Percentiles rank a stretch among this genome's conserved stretches.
These are phyloP conservation scores for Drosophila takahashii DNA, from an alignment of 1,140 invertebrate species.

Conservation along the genomic window DNA sequence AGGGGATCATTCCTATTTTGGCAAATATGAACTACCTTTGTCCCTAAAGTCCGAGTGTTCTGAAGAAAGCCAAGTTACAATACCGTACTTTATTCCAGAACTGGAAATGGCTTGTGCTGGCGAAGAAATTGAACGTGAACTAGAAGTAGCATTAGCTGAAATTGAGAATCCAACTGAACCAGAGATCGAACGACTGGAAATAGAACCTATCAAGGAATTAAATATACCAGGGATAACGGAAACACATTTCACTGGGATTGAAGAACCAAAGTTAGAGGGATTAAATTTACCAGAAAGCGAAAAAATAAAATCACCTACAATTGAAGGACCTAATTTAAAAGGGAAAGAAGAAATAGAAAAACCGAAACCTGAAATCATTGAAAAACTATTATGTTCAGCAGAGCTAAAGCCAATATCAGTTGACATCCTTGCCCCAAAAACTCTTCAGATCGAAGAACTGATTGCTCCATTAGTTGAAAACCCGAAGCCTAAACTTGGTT, in stretches of 20 bases:
- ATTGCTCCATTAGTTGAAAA: neutral
- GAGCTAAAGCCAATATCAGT: neutral
- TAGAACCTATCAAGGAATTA: neutral
- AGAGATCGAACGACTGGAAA: neutral
- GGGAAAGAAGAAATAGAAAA: neutral
- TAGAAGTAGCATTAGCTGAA: neutral
- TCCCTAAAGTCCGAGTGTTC: neutral
- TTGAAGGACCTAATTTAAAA: neutral
- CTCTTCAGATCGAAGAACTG: neutral
- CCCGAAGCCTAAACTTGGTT: neutral
- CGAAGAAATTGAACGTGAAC: neutral
- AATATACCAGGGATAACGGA: neutral
- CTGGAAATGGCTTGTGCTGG: conserved; percentile 10
- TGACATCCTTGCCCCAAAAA: neutral
- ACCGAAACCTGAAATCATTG: neutral
- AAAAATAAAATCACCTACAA: neutral
- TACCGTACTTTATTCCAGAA: conserved; percentile 28
- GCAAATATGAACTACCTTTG: neutral
- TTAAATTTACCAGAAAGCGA: neutral
- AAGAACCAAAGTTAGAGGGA: neutral
- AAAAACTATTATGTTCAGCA: neutral
- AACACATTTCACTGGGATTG: neutral
- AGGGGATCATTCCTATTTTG: neutral
- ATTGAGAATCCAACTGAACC: neutral
- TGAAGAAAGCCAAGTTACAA: neutral